Conservation (phyloP, 2,888 invertebrate genomes). For the Plebejus melissa region DNA sequence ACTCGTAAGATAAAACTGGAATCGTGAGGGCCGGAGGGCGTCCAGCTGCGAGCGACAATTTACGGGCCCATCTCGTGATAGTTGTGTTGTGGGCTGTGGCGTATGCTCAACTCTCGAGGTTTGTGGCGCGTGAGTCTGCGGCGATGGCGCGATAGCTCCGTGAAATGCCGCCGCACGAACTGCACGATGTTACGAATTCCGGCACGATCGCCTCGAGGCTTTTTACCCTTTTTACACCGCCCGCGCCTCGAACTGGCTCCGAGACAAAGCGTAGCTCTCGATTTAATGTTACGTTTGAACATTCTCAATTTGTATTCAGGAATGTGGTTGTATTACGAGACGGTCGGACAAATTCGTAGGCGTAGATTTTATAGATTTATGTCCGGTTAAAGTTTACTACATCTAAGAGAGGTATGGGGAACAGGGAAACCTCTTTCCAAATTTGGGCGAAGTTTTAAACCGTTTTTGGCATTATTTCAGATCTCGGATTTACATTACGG, state of each 20-base stretch:
- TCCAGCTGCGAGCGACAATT: conserved; percentile 70
- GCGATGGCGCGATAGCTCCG: conserved; percentile 65
- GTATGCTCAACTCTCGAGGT: conserved; percentile 59
- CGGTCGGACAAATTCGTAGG: conserved; percentile 63
- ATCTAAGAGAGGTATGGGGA: neutral
- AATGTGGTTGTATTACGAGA: conserved; percentile 68
- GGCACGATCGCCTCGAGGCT: conserved; percentile 58
- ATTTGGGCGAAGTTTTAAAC: neutral
- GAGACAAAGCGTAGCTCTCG: conserved; percentile 34
- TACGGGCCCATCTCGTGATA: conserved; percentile 55
- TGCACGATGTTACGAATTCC: conserved; percentile 58
- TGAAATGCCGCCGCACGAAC: conserved; percentile 75
- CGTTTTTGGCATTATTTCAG: neutral
- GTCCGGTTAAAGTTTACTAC: neutral
- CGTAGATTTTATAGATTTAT: conserved; percentile 47
- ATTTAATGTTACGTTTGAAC: conserved; percentile 55
- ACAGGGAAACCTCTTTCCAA: neutral
- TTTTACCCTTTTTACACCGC: conserved; percentile 41
- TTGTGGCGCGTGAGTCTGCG: conserved; percentile 47
- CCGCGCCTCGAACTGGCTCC: conserved; percentile 27
- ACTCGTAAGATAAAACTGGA: conserved; percentile 25
- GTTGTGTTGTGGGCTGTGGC: conserved; percentile 45
- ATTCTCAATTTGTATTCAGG: conserved; percentile 64
- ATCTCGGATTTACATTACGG: neutral
- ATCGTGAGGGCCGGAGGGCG: conserved; percentile 53